phyloP scores from a whole-genome alignment of 2,113 vertebrate genomes.

The Apus apus region DNA sequence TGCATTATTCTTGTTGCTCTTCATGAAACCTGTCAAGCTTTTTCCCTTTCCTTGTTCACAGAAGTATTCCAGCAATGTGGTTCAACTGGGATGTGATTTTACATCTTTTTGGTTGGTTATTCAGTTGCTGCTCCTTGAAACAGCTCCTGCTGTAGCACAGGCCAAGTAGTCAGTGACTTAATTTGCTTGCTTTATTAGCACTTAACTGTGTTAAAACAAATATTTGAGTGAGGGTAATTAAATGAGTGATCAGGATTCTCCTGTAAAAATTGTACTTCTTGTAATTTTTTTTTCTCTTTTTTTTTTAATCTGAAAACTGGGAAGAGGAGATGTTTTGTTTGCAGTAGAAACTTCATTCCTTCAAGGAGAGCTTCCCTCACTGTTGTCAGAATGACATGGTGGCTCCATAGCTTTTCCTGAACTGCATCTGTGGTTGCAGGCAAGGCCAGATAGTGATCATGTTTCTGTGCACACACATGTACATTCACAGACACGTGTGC shows the following conservation, averaged over 20 bases:
- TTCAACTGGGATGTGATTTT: too few relatives aligned
- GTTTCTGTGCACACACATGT: accelerated
- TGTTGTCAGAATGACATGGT: background rate
- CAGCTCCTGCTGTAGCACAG: background rate
- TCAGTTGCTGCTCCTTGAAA: background rate
- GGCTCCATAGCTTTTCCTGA: background rate
- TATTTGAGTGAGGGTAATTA: background rate
- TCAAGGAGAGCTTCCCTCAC: background rate
- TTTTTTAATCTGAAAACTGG: background rate
- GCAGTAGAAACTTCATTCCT: background rate
- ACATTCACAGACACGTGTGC: accelerated
- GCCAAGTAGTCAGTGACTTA: background rate
- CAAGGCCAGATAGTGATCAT: background rate
- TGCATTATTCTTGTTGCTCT: background rate
- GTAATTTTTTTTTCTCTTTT: background rate
- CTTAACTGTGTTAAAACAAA: background rate
- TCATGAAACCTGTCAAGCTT: background rate
- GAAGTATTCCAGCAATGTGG: background rate
- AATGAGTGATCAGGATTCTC: background rate
- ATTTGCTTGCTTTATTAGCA: background rate
- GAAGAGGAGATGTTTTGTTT: background rate
- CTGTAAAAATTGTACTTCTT: background rate
- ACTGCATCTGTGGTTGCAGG: background rate
- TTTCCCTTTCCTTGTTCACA: background rate
- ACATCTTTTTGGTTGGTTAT: too few relatives aligned